Evolutionary conservation across 1,140 invertebrate genomes (phyloP).

Genomic region (Coenobita brevimanus): DNA sequence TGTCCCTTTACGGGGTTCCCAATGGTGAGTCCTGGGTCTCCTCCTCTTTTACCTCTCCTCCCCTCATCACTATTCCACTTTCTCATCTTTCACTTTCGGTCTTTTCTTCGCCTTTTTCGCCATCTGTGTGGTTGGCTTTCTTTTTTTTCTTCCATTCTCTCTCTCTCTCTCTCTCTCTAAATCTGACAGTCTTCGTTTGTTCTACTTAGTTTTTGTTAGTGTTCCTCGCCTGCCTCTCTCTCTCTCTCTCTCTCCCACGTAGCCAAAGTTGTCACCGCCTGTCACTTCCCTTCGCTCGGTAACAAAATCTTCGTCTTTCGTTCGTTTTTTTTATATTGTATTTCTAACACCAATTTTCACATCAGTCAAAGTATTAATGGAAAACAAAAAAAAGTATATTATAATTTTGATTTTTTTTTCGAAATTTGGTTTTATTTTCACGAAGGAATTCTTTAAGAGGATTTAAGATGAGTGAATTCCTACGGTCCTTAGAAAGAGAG

Average conservation of each 20-base stretch:
- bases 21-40: background rate
- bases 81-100: background rate
- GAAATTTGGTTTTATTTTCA: too few relatives aligned
- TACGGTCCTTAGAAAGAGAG: too few relatives aligned
- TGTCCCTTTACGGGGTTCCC: background rate
- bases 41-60: background rate
- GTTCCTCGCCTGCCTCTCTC: background rate
- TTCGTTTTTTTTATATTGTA: background rate
- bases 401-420: too few relatives aligned
- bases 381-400: too few relatives aligned
- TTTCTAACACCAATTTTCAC: background rate
- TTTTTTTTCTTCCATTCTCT: background rate
- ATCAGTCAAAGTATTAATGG: too few relatives aligned
- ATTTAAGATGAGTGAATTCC: too few relatives aligned
- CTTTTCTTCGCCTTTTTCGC: too few relatives aligned
- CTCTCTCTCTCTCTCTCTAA: too few relatives aligned
- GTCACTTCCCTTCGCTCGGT: conserved; percentile 28
- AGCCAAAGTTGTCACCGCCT: conserved; percentile 16
- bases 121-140: too few relatives aligned
- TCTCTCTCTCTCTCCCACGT: conserved; percentile 18
- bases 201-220: too few relatives aligned
- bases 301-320: conserved; percentile 5
- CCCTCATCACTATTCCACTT: background rate
- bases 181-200: too few relatives aligned
- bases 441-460: too few relatives aligned